Conservation (phyloP, 2,113 vertebrate genomes). For the Notothenia rossii region DNA sequence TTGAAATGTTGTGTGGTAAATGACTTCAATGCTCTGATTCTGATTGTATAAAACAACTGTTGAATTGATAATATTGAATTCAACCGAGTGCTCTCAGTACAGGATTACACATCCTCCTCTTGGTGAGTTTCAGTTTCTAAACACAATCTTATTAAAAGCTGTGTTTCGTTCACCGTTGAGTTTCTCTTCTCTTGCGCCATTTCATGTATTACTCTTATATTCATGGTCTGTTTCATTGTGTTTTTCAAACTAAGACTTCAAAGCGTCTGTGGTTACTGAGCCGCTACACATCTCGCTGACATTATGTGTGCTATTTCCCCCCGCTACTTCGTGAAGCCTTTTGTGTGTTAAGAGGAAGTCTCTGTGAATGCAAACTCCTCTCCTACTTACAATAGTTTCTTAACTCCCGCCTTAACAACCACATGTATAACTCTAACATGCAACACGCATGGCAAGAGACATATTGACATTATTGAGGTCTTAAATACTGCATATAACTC, state of each 20-base stretch:
- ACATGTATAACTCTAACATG: not conserved
- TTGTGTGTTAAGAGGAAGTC: slow-evolving; percentile 46
- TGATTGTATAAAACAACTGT: not conserved
- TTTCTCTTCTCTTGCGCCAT: no score
- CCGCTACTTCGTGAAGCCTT: slow-evolving; percentile 8
- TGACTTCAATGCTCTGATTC: not conserved
- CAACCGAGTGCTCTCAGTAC: not conserved
- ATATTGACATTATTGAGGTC: not conserved
- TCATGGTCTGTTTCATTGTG: not conserved
- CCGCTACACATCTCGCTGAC: slow-evolving; percentile 7
- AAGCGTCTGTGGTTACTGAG: slow-evolving; percentile 16
- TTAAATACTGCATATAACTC: not conserved
- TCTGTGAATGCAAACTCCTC: not conserved
- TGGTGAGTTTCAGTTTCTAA: not conserved
- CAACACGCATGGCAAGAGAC: not conserved
- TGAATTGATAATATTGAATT: not conserved
- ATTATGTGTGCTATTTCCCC: not conserved
- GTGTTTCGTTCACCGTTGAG: not conserved
- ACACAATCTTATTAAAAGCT: not conserved
- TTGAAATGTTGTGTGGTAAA: not conserved
- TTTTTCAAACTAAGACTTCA: not conserved
- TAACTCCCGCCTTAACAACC: not conserved
- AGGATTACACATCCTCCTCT: not conserved
- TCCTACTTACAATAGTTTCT: slow-evolving; percentile 13
- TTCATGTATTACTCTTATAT: no score